A percentile compares a stretch with the other conserved stretches of the same genome.
Evolutionary conservation across 2,113 vertebrate species (phyloP).

Genomic region (Sapajus apella): DNA sequence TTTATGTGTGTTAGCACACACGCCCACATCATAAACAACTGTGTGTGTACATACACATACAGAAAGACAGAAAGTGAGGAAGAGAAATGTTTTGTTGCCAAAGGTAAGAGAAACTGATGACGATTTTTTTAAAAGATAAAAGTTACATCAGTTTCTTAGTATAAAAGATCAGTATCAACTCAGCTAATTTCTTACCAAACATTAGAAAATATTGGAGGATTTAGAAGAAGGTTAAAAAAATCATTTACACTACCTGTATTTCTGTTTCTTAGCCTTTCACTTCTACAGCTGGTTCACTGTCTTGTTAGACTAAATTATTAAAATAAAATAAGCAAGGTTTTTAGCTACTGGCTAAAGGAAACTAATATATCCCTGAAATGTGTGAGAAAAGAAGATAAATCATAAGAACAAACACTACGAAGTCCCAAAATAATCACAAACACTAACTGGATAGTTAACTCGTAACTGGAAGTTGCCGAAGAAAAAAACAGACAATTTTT

Average conservation of each 20-base stretch:
- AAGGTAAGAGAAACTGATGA: background rate
- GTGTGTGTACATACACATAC: background rate
- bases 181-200: background rate
- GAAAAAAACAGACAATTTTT: background rate
- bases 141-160: background rate
- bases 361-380: background rate
- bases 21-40: background rate
- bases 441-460: background rate
- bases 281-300: background rate
- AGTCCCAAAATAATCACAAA: constrained; percentile 36
- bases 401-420: background rate
- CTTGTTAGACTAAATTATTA: background rate
- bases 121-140: background rate
- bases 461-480: background rate
- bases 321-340: constrained; percentile 23
- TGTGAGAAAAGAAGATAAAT: background rate
- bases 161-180: background rate
- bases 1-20: background rate
- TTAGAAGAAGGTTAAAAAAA: background rate
- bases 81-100: background rate
- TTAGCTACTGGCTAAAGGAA: constrained; percentile 8
- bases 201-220: background rate
- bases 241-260: background rate
- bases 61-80: constrained; percentile 1
- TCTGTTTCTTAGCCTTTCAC: constrained; percentile 5